Evolutionary conservation across 2,888 invertebrate genomes (phyloP), one percentile per base, ranked within the genome.

Genomic region (Patella ulyssiponensis): DNA sequence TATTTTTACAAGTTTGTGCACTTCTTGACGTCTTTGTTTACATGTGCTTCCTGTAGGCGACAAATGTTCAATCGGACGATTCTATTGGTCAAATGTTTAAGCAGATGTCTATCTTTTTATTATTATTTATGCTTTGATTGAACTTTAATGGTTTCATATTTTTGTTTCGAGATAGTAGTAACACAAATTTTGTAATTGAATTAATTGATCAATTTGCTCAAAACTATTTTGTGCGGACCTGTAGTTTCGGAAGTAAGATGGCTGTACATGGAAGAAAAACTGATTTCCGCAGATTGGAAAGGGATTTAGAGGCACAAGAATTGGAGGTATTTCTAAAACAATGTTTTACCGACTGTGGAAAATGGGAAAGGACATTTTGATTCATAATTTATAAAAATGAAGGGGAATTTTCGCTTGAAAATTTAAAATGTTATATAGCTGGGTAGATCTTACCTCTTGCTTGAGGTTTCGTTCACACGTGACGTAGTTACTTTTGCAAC

Each of bases 291-390:
- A 81, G 81, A 64, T 74, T 84, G n/a, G 77, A 76, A 77, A 77
- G 51, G 17, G 84, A 86, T 33, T 79, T 86, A 17, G 86, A 86
- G 76, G 74, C 78, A 7, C 86, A 85, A 76, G 86, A 86, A 80
- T 64, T 86, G 12, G 85, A 86, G 79, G 86, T 85, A 74, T 11
- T 54, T 17, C 2, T 5, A 44, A 44, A 44, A 44, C 14, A 17
- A 44, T 58, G 9, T 15, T 1, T 72, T 20, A 56, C 17, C 20
- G 14, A 1, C 53, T 14, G 20, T 74, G 7, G 5, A 12, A 56
- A 73, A 0, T 23, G 33, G 54, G 11, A 75, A 44, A 7, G 7
- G 44, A 44, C 44, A 44, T 44, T 44, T 44, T 44, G 1, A 7
- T 79, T 17, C 56, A 53, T 72, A 53, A 9, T 44, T 44, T 33